Evolutionary conservation across 2,888 invertebrate genomes (phyloP).

Genomic region (Sarcophaga rosellei): DNA sequence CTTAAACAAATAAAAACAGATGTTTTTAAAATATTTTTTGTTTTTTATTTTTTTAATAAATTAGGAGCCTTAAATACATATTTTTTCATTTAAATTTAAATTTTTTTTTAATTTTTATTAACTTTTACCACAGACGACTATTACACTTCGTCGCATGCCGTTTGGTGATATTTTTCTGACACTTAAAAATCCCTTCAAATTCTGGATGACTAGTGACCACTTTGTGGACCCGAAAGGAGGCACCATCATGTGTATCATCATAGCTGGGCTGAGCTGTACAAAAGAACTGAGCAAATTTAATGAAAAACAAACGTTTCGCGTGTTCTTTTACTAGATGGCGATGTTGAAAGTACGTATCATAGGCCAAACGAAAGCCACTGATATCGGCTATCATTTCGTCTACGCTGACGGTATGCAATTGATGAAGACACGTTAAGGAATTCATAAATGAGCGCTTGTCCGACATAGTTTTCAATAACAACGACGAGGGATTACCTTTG

Average conservation of each 20-base stretch:
- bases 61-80: too few relatives aligned
- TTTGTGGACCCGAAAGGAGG: constrained; percentile 65
- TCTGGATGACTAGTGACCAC: constrained; percentile 68
- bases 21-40: too few relatives aligned
- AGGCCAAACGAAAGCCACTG: constrained; percentile 72
- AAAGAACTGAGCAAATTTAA: constrained; percentile 72
- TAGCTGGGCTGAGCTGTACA: constrained; percentile 64
- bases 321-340: background rate
- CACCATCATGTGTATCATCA: constrained; percentile 68
- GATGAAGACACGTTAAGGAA: constrained; percentile 59
- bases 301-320: constrained; percentile 69
- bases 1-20: too few relatives aligned
- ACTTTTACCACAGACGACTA: too few relatives aligned
- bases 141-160: too few relatives aligned
- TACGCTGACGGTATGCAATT: constrained; percentile 62
- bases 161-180: constrained; percentile 19
- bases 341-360: constrained; percentile 63
- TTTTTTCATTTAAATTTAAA: too few relatives aligned
- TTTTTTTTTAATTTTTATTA: too few relatives aligned
- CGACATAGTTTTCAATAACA: constrained; percentile 46
- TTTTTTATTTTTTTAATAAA: too few relatives aligned
- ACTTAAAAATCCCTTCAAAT: constrained; percentile 68
- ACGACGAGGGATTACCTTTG: constrained; percentile 63
- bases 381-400: constrained; percentile 72
- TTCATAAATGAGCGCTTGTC: constrained; percentile 46